These are phyloP conservation scores for Plotosus lineatus DNA, from an alignment of 2,113 vertebrate genomes.

Conservation along the genomic window DNA sequence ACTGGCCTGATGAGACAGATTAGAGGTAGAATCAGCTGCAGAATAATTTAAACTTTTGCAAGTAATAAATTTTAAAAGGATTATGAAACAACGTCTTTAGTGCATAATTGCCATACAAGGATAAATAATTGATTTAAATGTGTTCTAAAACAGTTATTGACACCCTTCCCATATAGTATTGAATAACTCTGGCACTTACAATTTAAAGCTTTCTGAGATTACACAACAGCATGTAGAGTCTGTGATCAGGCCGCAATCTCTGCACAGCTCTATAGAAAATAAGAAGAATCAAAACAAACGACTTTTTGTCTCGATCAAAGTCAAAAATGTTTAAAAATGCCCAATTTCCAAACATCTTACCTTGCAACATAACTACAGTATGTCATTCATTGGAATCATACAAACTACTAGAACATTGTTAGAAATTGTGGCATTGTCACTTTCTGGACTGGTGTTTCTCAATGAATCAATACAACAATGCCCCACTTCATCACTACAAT, in stretches of 20 bases:
- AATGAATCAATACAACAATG: not conserved
- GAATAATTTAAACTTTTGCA: not conserved
- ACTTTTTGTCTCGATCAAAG: not conserved
- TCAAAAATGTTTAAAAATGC: not conserved
- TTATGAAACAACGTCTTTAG: not conserved
- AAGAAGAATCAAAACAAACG: not conserved
- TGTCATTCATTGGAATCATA: not conserved
- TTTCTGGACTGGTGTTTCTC: not conserved
- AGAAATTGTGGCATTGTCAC: not conserved
- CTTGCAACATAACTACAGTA: not conserved
- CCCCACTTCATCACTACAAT: not conserved
- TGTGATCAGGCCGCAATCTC: not conserved
- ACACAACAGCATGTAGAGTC: not conserved
- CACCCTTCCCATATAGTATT: not conserved
- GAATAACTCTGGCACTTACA: not conserved
- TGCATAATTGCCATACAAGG: not conserved
- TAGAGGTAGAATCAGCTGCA: not conserved
- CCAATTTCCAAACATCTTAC: not conserved
- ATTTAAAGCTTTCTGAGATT: not conserved
- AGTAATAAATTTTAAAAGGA: not conserved
- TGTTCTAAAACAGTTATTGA: not conserved
- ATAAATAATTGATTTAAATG: not conserved
- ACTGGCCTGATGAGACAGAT: no score
- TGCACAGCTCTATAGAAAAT: not conserved
- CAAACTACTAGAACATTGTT: not conserved